phyloP scores from a whole-genome alignment of 1,140 invertebrate genomes.

The Drosophila fuyamai region DNA sequence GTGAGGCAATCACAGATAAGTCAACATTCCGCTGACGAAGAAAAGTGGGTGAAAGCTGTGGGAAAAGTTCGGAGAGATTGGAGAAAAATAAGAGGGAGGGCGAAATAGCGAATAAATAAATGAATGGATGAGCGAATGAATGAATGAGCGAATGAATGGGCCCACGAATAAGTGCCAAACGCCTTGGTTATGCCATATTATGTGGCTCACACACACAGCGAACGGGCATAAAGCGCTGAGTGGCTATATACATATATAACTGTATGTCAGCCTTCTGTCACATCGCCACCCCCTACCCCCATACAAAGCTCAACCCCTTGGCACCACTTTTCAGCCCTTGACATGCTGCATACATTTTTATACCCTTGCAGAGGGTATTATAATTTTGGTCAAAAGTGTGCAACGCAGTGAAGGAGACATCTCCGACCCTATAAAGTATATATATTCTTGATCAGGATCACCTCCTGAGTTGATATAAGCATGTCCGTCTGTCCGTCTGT shows the following conservation, averaged over 20 bases:
- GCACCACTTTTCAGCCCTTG: slow-evolving; percentile 14
- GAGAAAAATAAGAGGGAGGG: neutral
- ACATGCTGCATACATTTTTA: slow-evolving; percentile 68
- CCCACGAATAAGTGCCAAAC: slow-evolving; percentile 22
- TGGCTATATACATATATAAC: neutral
- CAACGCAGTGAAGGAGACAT: too few relatives aligned
- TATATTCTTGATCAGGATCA: too few relatives aligned
- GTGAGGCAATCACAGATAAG: slow-evolving; percentile 70
- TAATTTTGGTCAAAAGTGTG: too few relatives aligned
- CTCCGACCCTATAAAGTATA: too few relatives aligned
- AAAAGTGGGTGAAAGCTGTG: slow-evolving; percentile 6
- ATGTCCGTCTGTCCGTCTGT: too few relatives aligned
- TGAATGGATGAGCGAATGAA: slow-evolving; percentile 17
- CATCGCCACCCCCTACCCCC: neutral
- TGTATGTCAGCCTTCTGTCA: slow-evolving; percentile 7
- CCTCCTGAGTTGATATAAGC: too few relatives aligned
- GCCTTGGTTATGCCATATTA: slow-evolving; percentile 25
- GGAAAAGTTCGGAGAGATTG: slow-evolving; percentile 27
- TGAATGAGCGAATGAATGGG: slow-evolving; percentile 37
- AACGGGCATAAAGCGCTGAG: slow-evolving; percentile 7
- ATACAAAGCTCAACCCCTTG: neutral
- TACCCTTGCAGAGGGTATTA: too few relatives aligned
- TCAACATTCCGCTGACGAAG: slow-evolving; percentile 68
- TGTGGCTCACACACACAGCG: slow-evolving; percentile 11
- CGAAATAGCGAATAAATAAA: slow-evolving; percentile 14